Percentiles rank a stretch among this genome's conserved stretches.
These are phyloP conservation scores for Caenorhabditis doughertyi DNA, from an alignment of 2,888 invertebrate genomes.

Conservation along the genomic window DNA sequence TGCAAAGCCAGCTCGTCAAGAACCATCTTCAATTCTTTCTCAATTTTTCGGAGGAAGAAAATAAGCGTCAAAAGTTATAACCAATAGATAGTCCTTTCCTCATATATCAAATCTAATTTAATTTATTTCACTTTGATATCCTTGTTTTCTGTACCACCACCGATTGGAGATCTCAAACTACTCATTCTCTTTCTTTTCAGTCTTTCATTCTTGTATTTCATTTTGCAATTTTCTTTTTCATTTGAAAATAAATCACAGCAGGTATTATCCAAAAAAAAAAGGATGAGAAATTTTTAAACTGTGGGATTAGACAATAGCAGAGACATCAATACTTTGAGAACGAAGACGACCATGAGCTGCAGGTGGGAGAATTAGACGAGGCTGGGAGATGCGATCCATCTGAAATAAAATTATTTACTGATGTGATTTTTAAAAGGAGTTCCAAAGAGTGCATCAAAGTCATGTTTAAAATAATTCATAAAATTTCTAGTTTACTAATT, in stretches of 20 bases:
- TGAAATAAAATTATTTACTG: too few species aligned
- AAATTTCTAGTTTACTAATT: too few species aligned
- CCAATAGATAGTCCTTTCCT: too few species aligned
- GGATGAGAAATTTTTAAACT: not conserved
- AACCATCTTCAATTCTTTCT: slow-evolving; percentile 65
- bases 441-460: too few species aligned
- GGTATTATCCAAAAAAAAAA: slow-evolving; percentile 14
- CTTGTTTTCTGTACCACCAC: slow-evolving; percentile 34
- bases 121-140: slow-evolving; percentile 22
- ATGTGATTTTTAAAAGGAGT: too few species aligned
- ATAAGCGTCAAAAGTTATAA: not conserved
- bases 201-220: slow-evolving; percentile 20
- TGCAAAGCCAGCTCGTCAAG: slow-evolving; percentile 67
- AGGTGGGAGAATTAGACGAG: slow-evolving; percentile 58
- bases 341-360: slow-evolving; percentile 55
- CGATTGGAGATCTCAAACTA: slow-evolving; percentile 59
- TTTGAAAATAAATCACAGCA: slow-evolving; percentile 25
- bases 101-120: not conserved
- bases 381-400: slow-evolving; percentile 49
- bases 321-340: slow-evolving; percentile 68
- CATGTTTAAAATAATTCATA: too few species aligned
- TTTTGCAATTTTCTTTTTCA: slow-evolving; percentile 1
- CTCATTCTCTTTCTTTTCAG: slow-evolving; percentile 9
- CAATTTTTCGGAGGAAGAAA: slow-evolving; percentile 68
- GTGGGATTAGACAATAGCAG: slow-evolving; percentile 30